A percentile compares a stretch with the other conserved stretches of the same genome.
Evolutionary conservation across 2,113 vertebrate genomes (phyloP).

Genomic region (Chunga burmeisteri): DNA sequence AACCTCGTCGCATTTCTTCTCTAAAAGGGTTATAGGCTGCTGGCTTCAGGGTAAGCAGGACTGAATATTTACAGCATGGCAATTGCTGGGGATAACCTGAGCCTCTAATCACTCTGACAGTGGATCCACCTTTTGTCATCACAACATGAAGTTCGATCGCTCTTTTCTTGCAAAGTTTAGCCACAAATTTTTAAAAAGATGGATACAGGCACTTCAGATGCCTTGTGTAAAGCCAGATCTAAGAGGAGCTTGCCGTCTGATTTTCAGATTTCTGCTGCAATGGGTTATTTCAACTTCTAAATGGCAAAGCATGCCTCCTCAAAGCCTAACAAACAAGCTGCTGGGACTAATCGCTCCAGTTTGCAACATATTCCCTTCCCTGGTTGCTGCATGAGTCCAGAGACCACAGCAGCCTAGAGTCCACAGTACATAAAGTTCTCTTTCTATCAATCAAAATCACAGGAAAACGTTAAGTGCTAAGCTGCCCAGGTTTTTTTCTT

Average conservation of each 20-base stretch:
- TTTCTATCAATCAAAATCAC: not conserved
- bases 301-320: not conserved
- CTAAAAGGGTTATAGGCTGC: slow-evolving; percentile 8
- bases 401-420: not conserved
- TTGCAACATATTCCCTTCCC: not conserved
- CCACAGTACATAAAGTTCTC: not conserved
- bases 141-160: not conserved
- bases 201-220: not conserved
- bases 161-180: not conserved
- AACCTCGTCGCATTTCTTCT: not conserved
- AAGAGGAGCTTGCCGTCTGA: not conserved
- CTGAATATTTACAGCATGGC: not conserved
- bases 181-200: not conserved
- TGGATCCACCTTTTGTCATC: not conserved
- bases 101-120: not conserved
- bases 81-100: not conserved
- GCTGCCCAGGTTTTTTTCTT: not conserved
- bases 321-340: not conserved
- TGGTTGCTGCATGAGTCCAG: not conserved
- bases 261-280: not conserved
- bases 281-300: not conserved
- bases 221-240: not conserved
- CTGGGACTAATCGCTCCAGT: not conserved
- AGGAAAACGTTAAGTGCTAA: not conserved
- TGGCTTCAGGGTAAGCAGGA: not conserved